Evolutionary conservation across 2,797 vertebrate species (phyloP), one percentile per base, ranked within the genome.

Genomic region (Brotula barbata): DNA sequence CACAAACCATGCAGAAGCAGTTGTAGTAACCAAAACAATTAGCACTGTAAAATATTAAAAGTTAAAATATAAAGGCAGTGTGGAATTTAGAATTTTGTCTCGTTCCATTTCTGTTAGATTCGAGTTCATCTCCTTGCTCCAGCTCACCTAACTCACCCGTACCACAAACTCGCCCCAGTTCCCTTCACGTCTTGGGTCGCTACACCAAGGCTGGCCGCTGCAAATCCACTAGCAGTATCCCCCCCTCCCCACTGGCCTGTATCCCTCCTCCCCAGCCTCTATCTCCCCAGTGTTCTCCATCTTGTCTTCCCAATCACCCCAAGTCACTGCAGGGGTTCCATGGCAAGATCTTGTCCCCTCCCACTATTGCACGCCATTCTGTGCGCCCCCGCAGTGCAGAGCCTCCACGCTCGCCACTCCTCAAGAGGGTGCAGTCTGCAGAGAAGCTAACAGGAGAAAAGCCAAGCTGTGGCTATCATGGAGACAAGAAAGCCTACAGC

Each of bases 161-260:
- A 0, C 92, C 93, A 1, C 95, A 95, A 73, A 86, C 93, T 49
- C 93, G 95, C 4, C 95, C 95, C 59, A 96, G 94, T 80, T 95
- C 95, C 10, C 87, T 97, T 28, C 95, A 96, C 0, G 95, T 95
- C 47, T 71, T 96, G 65, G 94, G 91, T 7, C 94, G 91, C 0
- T 94, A 94, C 73, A 90, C 89, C 75, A 96, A 95, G 82, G 88
- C 92, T 0, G 93, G 93, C 2, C 94, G 95, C 33, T 94, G 95
- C 85, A 96, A 96, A 81, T 96, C 95, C 54, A 96, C 94, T 72
- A 95, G 93, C 91, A 96, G 94, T 55, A 96, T 97, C 61, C 95
- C 95, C 0, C 95, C 95, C 0, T 96, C 95, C 0, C 95, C 95
- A 0, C 83, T 97, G 55, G 95, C 95, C 64, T 95, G 94, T 77